Percentiles rank a stretch among this genome's conserved stretches.
Evolutionary conservation across 2,888 invertebrate genomes (phyloP).

Genomic region (Eristalinus sepulchralis): DNA sequence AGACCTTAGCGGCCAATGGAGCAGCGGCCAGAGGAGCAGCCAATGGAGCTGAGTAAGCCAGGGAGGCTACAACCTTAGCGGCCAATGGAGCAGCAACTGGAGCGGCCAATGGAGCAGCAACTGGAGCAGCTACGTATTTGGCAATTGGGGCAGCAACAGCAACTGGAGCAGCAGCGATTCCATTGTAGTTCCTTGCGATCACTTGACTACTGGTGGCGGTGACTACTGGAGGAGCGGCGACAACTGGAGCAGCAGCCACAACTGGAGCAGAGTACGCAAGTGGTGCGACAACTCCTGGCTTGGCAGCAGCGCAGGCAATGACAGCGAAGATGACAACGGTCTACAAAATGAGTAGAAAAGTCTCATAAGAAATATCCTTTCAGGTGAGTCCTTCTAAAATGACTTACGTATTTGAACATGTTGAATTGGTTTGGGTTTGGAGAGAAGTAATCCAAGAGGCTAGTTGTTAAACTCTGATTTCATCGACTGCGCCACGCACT

Average conservation of each 20-base stretch:
- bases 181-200: conserved; percentile 77
- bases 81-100: conserved; percentile 74
- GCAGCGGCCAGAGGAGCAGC: conserved; percentile 31
- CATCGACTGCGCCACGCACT: background rate
- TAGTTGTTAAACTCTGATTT: background rate
- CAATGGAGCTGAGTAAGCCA: background rate
- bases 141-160: conserved; percentile 78
- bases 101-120: conserved; percentile 56
- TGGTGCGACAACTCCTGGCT: conserved; percentile 61
- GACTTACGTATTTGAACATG: conserved; percentile 56
- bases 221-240: conserved; percentile 72
- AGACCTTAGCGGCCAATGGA: conserved; percentile 10
- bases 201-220: conserved; percentile 77
- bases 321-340: conserved; percentile 56
- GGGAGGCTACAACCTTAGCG: conserved; percentile 11
- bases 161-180: conserved; percentile 79
- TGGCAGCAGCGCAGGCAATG: conserved; percentile 58
- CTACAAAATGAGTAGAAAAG: conserved; percentile 11
- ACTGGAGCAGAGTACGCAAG: conserved; percentile 73
- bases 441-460: conserved; percentile 10
- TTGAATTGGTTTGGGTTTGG: conserved; percentile 20
- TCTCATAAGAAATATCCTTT: background rate
- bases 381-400: background rate
- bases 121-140: conserved; percentile 30
- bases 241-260: conserved; percentile 67